Evolutionary conservation across 2,797 vertebrate genomes (phyloP).

Genomic region (Eulemur rubriventer): DNA sequence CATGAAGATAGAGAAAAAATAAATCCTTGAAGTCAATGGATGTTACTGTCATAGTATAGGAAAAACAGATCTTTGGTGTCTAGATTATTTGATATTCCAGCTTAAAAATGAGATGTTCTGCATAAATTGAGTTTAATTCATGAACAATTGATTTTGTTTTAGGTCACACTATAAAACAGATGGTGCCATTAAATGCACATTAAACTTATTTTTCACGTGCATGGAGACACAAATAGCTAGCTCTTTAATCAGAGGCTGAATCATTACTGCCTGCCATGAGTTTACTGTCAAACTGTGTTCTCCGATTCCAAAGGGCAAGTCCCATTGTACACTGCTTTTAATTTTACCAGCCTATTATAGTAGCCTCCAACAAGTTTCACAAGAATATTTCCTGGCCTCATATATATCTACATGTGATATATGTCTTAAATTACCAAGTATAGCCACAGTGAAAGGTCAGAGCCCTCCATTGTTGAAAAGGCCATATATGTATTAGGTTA

Average conservation of each 20-base stretch:
- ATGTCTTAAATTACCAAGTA: not conserved
- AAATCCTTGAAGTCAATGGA: not conserved
- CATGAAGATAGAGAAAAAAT: not conserved
- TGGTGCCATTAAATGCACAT: slow-evolving; percentile 71
- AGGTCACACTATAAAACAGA: slow-evolving; percentile 70
- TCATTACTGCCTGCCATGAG: not conserved
- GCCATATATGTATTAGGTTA: not conserved
- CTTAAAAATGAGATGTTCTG: slow-evolving; percentile 58
- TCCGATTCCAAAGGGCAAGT: not conserved
- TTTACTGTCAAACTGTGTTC: slow-evolving; percentile 78
- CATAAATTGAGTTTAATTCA: slow-evolving; percentile 67
- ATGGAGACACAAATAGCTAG: slow-evolving; percentile 71
- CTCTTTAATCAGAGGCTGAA: slow-evolving; percentile 63
- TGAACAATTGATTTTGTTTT: slow-evolving; percentile 63
- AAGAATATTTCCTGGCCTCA: not conserved
- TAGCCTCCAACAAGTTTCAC: not conserved
- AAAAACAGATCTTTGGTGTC: slow-evolving; percentile 16
- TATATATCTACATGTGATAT: not conserved
- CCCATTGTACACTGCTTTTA: not conserved
- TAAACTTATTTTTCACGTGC: slow-evolving; percentile 64
- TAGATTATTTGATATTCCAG: slow-evolving; percentile 26
- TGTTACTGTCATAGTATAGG: slow-evolving; percentile 28
- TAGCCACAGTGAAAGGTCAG: not conserved
- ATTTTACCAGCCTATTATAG: not conserved
- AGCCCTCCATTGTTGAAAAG: not conserved